Percentiles rank a stretch among this genome's conserved stretches.
Evolutionary conservation across 1,140 invertebrate genomes (phyloP).

Genomic region (Nixonia krombeini): DNA sequence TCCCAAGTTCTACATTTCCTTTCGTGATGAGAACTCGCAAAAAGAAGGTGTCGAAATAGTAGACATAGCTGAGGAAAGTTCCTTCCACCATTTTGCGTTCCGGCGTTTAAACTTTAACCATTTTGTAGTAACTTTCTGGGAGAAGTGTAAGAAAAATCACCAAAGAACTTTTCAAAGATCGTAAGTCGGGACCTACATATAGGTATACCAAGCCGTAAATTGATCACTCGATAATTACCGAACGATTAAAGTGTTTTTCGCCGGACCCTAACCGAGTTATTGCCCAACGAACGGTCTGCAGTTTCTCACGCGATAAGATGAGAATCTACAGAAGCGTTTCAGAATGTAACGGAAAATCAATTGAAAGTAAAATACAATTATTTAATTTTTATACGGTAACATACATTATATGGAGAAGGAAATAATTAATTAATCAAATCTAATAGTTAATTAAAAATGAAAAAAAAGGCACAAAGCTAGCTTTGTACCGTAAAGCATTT

Average conservation of each 20-base stretch:
- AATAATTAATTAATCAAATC: neutral
- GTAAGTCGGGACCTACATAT: constrained; percentile 6
- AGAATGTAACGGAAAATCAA: neutral
- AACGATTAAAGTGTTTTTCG: constrained; percentile 16
- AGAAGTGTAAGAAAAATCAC: constrained; percentile 40
- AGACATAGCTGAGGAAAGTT: constrained; percentile 32
- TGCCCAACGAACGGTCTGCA: neutral
- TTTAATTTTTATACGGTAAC: neutral
- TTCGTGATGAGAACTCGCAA: constrained; percentile 18
- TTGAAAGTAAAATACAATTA: constrained; percentile 2
- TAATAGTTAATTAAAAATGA: neutral
- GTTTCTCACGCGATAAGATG: constrained; percentile 1
- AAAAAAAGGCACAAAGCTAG: no score
- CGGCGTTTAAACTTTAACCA: constrained; percentile 48
- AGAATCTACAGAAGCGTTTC: neutral
- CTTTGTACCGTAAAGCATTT: no score
- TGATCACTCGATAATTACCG: constrained; percentile 39
- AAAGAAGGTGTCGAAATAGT: constrained; percentile 25
- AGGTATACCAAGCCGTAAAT: constrained; percentile 10
- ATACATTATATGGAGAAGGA: neutral
- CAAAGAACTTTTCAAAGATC: constrained; percentile 27
- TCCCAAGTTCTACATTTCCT: neutral
- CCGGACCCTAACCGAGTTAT: constrained; percentile 4
- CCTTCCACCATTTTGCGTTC: constrained; percentile 34
- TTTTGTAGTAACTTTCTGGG: constrained; percentile 40